Evolutionary conservation across 2,113 vertebrate genomes (phyloP), one percentile per base, ranked within the genome.

Genomic region (Nasalis larvatus): DNA sequence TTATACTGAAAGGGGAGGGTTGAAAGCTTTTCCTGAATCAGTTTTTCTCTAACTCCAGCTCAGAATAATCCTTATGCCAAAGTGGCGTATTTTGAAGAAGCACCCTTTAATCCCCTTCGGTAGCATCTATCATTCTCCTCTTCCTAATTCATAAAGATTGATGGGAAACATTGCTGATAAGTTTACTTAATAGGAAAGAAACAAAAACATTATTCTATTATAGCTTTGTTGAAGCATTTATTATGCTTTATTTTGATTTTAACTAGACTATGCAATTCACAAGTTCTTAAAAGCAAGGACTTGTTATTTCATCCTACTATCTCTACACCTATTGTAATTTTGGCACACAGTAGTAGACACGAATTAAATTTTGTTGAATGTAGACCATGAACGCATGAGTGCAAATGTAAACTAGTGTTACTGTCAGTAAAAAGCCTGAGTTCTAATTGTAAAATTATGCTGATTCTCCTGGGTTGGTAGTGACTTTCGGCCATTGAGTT

Each of bases 211-310:
- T 52, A 81, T 74, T 16, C 20, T 7, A 81, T 42, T 54, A 84
- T 21, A 83, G 69, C 45, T 76, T 89, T 71, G 94, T 47, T 83
- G 87, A 94, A 76, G 58, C 74, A 54, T 7, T 89, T 63, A 54
- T 80, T 80, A 84, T 11, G 8, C 35, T 95, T 95, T 86, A 35
- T 77, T 76, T 94, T 91, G 20, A 80, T 82, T 84, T 96, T 92
- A 86, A 47, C 13, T 82, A 85, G 56, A 89, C 37, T 56, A 14
- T 35, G 11, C n/a, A 25, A 40, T 83, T 32, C 60, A 63, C 60
- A 32, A 63, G 60, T 63, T 56, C 52, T 89, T 71, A 92, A 86
- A 52, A 92, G 56, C 1, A 32, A 80, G 27, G 11, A n/a, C 16
- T 84, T 69, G 69, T 92, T 86, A 83, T 89, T 85, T 95, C 42